Evolutionary conservation across 2,113 vertebrate species (phyloP).

Genomic region (Hassar affinis): DNA sequence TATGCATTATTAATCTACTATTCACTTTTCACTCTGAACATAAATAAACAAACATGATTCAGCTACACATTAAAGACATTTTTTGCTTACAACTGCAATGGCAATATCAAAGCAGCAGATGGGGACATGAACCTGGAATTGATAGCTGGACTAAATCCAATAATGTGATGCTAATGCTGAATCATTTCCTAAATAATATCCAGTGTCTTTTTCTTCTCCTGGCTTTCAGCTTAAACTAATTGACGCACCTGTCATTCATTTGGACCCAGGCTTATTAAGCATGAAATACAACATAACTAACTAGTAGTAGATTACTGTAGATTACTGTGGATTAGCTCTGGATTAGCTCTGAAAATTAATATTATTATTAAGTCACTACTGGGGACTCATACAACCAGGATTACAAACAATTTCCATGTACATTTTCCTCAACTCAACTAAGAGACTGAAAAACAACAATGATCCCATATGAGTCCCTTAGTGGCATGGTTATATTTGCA

Average conservation of each 20-base stretch:
- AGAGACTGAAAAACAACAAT: background rate
- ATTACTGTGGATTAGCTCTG: background rate
- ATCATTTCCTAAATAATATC: background rate
- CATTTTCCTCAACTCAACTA: background rate
- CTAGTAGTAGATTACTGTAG: background rate
- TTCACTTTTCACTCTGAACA: background rate
- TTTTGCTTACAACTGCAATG: background rate
- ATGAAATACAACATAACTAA: background rate
- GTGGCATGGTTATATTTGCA: too few relatives aligned
- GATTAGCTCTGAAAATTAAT: background rate
- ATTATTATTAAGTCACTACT: background rate
- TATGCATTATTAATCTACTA: background rate
- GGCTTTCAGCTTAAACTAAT: background rate
- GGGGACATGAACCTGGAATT: slow-evolving; percentile 1
- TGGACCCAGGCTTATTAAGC: background rate
- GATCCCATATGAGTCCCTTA: background rate
- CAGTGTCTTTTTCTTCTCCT: background rate
- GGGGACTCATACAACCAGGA: background rate
- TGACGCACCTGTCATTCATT: background rate
- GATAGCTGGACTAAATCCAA: background rate
- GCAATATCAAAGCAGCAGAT: slow-evolving; percentile 6
- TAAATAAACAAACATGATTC: too few relatives aligned
- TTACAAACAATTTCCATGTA: background rate
- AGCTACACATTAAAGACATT: background rate
- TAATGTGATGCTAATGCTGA: background rate